These are phyloP conservation scores for Melinaea menophilus DNA, from an alignment of 2,888 invertebrate genomes.

Conservation along the genomic window DNA sequence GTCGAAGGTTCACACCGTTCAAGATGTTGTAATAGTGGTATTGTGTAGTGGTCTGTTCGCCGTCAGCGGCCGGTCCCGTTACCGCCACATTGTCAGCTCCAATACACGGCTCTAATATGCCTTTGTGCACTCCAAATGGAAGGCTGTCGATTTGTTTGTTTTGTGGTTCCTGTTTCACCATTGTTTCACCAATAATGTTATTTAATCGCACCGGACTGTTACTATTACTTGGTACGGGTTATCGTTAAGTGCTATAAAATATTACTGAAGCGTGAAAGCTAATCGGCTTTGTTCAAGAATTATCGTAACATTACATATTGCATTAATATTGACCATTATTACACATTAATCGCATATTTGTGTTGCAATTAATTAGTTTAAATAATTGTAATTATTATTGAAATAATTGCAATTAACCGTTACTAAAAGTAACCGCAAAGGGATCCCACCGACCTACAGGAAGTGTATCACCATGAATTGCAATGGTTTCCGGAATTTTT, in stretches of 20 bases:
- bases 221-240: conserved; percentile 13
- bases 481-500: conserved; percentile 54
- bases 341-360: background rate
- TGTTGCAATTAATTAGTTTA: conserved; percentile 13
- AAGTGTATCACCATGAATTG: conserved; percentile 54
- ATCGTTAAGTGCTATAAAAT: conserved; percentile 7
- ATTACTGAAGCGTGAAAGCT: background rate
- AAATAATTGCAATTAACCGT: conserved; percentile 49
- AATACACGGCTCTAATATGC: conserved; percentile 61
- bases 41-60: conserved; percentile 62
- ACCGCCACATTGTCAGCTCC: conserved; percentile 67
- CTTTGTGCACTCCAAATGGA: conserved; percentile 65
- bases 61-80: conserved; percentile 72
- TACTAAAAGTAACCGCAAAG: conserved; percentile 57
- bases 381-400: conserved; percentile 39
- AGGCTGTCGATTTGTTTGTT: conserved; percentile 61
- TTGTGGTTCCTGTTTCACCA: conserved; percentile 50
- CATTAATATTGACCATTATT: too few species aligned
- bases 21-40: conserved; percentile 38
- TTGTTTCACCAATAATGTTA: conserved; percentile 42
- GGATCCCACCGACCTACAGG: conserved; percentile 46
- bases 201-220: conserved; percentile 17
- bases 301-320: background rate
- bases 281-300: background rate
- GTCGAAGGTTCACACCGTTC: conserved; percentile 24